A percentile compares a stretch with the other conserved stretches of the same genome.
Conservation (phyloP, 2,797 vertebrate species). For the Avahi laniger region DNA sequence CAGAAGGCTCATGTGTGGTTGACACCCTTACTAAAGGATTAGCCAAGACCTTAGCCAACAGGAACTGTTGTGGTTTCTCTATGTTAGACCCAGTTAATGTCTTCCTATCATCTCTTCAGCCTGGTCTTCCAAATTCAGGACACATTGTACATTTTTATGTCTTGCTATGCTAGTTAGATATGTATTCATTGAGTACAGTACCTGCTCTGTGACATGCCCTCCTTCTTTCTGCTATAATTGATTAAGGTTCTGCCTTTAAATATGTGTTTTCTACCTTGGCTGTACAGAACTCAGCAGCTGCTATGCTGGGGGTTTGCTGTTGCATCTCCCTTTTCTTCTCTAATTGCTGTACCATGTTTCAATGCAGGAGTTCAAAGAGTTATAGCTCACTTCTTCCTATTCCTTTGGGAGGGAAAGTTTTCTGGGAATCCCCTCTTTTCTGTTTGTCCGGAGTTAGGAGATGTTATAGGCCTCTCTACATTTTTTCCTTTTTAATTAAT, state of each 20-base stretch:
- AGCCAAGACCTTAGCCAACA: background rate
- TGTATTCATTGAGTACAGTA: background rate
- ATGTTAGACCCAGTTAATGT: background rate
- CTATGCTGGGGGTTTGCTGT: rapidly evolving
- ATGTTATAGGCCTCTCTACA: background rate
- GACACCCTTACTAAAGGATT: rapidly evolving
- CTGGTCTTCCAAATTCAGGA: background rate
- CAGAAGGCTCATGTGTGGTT: rapidly evolving
- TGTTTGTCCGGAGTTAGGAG: background rate
- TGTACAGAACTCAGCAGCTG: background rate
- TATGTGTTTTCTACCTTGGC: background rate
- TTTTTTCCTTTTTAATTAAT: background rate
- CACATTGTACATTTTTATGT: background rate
- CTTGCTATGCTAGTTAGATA: background rate
- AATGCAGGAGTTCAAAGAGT: background rate
- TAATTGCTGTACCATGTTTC: rapidly evolving
- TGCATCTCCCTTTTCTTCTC: background rate
- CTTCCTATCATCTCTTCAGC: background rate
- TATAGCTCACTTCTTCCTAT: background rate
- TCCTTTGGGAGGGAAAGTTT: background rate
- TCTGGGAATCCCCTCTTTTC: background rate
- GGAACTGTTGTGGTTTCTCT: background rate
- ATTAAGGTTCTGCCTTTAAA: background rate
- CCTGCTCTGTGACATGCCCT: background rate
- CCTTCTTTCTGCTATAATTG: background rate